phyloP scores from a whole-genome alignment of 2,797 vertebrate genomes.

The Anguilla megastoma region DNA sequence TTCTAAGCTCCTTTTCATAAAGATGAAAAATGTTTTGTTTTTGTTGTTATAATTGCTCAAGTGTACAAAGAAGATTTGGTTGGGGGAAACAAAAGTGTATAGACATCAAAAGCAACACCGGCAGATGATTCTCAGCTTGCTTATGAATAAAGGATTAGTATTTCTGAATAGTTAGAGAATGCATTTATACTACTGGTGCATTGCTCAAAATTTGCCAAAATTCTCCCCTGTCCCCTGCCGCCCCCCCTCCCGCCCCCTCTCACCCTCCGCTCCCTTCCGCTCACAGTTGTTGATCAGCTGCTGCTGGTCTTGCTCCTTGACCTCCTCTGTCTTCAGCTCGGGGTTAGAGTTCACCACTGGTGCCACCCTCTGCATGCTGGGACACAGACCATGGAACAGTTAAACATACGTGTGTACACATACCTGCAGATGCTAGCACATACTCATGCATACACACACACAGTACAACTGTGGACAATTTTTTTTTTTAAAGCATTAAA shows the following conservation, averaged over 20 bases:
- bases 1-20: background rate
- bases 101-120: conserved; percentile 8
- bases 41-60: background rate
- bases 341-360: conserved; percentile 69
- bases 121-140: conserved; percentile 16
- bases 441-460: background rate
- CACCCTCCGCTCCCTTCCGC: conserved; percentile 69
- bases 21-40: background rate
- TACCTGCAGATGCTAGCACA: background rate
- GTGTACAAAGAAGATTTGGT: conserved; percentile 23
- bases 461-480: background rate
- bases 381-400: conserved; percentile 34
- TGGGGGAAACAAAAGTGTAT: background rate
- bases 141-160: conserved; percentile 12
- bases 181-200: background rate
- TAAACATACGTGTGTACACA: background rate
- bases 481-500: background rate
- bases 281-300: conserved; percentile 66
- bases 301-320: conserved; percentile 62
- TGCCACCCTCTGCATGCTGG: conserved; percentile 65
- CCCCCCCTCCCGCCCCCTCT: conserved; percentile 38
- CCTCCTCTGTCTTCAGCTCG: conserved; percentile 65
- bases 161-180: background rate
- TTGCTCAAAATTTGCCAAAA: background rate
- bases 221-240: background rate